Conservation (phyloP, 2,888 invertebrate genomes). For the Lordiphosa andalusiaca region DNA sequence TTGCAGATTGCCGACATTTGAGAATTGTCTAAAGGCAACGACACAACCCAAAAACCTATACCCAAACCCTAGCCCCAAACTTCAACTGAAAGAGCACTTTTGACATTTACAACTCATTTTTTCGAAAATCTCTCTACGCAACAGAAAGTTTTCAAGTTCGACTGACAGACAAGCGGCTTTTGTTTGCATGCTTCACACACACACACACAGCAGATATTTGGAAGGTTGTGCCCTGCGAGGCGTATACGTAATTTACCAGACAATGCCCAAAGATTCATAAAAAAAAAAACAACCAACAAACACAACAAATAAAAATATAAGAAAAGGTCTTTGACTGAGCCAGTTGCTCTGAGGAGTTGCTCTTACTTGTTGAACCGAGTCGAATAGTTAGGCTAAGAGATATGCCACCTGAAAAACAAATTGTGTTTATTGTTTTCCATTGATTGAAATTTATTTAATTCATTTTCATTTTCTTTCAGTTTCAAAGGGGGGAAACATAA, state of each 20-base stretch:
- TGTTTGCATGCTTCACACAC: slow-evolving; percentile 54
- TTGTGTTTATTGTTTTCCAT: too few species aligned
- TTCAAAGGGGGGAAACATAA: too few species aligned
- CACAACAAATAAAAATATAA: slow-evolving; percentile 19
- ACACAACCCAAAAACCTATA: not conserved
- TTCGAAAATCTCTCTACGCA: slow-evolving; percentile 52
- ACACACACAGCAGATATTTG: slow-evolving; percentile 14
- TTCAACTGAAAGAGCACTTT: slow-evolving; percentile 45
- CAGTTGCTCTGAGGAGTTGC: slow-evolving; percentile 29
- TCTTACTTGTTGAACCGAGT: slow-evolving; percentile 26
- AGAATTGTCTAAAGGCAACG: slow-evolving; percentile 63
- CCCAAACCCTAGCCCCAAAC: slow-evolving; percentile 4
- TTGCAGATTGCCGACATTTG: slow-evolving; percentile 69
- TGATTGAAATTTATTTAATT: too few species aligned
- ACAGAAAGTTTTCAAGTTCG: slow-evolving; percentile 62
- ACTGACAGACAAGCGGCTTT: slow-evolving; percentile 66
- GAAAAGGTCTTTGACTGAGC: slow-evolving; percentile 66
- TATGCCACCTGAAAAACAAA: too few species aligned
- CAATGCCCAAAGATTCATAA: slow-evolving; percentile 46
- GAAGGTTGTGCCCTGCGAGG: slow-evolving; percentile 53
- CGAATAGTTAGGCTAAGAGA: slow-evolving; percentile 13
- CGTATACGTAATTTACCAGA: slow-evolving; percentile 72
- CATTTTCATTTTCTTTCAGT: too few species aligned
- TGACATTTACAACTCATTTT: slow-evolving; percentile 73
- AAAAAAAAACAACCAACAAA: slow-evolving; percentile 27